These are phyloP conservation scores for Lysiphlebus fabarum DNA, from an alignment of 1,140 invertebrate genomes.

Conservation along the genomic window DNA sequence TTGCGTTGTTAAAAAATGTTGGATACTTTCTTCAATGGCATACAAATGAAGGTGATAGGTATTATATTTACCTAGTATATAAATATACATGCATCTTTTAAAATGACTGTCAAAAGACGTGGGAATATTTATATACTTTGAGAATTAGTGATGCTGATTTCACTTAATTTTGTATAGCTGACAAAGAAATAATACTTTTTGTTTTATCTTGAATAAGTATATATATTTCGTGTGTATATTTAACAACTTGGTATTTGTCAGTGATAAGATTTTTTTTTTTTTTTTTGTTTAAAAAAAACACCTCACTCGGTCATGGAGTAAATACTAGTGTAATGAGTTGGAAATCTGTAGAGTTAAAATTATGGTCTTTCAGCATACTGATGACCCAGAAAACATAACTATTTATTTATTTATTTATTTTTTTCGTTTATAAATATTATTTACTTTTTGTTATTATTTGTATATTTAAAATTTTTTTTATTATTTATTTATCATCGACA, in stretches of 20 bases:
- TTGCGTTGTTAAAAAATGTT: background rate
- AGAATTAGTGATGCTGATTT: too few species aligned
- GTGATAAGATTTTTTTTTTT: background rate
- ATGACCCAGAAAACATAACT: constrained; percentile 22
- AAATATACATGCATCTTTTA: background rate
- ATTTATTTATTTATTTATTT: too few species aligned
- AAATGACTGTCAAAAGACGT: background rate
- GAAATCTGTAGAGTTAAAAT: constrained; percentile 20
- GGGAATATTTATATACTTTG: too few species aligned
- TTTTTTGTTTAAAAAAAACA: background rate
- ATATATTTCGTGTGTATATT: background rate
- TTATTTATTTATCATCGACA: too few species aligned
- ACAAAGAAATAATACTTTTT: too few species aligned
- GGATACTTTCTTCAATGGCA: constrained; percentile 16
- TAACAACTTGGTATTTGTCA: background rate
- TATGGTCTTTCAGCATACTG: constrained; percentile 16
- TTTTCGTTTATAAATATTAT: constrained; percentile 4
- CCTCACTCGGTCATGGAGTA: background rate
- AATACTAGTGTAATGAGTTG: constrained; percentile 20
- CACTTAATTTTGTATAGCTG: too few species aligned
- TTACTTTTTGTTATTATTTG: constrained; percentile 3
- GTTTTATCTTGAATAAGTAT: background rate
- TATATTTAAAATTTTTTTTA: constrained; percentile 3
- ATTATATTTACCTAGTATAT: background rate
- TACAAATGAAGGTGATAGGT: constrained; percentile 17